Base-by-base conservation (phyloP, 1,140 invertebrate genomes). In the Trinorchestia longiramus region DNA sequence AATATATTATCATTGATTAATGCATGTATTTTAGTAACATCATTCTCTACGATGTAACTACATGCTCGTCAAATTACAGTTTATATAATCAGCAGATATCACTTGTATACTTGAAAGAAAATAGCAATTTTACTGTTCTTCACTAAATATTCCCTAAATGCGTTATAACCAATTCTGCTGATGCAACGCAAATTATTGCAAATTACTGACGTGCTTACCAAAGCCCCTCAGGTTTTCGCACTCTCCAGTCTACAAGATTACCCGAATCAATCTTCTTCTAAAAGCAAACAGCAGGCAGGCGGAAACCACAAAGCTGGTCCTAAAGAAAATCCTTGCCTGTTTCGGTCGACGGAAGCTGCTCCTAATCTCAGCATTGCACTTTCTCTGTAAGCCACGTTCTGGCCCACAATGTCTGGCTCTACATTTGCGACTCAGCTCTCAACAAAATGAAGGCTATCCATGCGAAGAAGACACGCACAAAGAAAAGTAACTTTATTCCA, bases 291-390 rank as follows among this genome's bases (percentile, higher is more conserved):
- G 62, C 36, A 28, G 62, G 62, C 62, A 77, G 62, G 62, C 62
- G 62, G 15, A 36, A 77, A 77, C 62, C 62, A 77, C 28, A 28
- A 36, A 77, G 62, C 62, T 77, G 36, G 62, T 77, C 62, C 62
- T 77, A 77, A 36, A 77, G 62, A 77, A 77, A 77, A 77, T 77
- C 62, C 62, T 77, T 77, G 11, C 62, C 62, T 77, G 62, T 77
- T 77, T 77, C 62, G 62, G 62, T 77, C 11, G 62, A 77, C 62
- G 62, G 11, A 77, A 77, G 62, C 62, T 36, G 62, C 62, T 23
- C 62, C 62, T 77, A 77, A 77, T 77, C 62, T 77, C 62, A 77
- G 62, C 62, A 77, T 77, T 77, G 62, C 62, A 77, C 62, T 77
- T 77, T 77, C 62, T 36, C 62, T 11, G 11, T 36, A 77, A 77